These are phyloP conservation scores for Bathynomus jamesi DNA, from an alignment of 1,140 invertebrate genomes.

Conservation along the genomic window DNA sequence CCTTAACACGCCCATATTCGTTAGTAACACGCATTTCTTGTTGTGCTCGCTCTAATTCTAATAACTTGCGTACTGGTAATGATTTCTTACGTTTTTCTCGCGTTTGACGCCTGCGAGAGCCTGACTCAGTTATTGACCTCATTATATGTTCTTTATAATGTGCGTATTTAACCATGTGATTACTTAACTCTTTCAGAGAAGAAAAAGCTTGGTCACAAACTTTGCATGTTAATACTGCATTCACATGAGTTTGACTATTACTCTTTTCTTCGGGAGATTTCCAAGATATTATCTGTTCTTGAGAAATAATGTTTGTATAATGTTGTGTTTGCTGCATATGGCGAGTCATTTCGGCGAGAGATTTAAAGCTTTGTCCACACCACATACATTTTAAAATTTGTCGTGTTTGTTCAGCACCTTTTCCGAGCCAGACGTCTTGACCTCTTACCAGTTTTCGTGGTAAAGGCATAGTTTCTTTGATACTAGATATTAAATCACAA, in stretches of 20 bases:
- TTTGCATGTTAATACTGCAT: constrained; percentile 90
- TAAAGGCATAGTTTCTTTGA: constrained; percentile 87
- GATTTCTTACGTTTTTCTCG: constrained; percentile 88
- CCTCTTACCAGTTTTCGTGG: constrained; percentile 90
- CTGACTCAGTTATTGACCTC: constrained; percentile 77
- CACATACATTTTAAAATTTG: constrained; percentile 98
- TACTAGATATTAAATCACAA: constrained; percentile 42
- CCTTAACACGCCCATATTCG: constrained; percentile 44
- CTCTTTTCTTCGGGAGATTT: constrained; percentile 73
- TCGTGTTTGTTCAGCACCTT: constrained; percentile 91
- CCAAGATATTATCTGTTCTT: constrained; percentile 94
- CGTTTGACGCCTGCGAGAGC: constrained; percentile 69
- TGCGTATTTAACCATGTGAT: constrained; percentile 97
- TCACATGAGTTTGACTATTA: constrained; percentile 65
- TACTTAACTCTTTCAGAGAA: constrained; percentile 88
- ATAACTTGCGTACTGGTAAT: constrained; percentile 76
- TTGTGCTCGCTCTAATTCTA: constrained; percentile 80
- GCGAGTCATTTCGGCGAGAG: constrained; percentile 91
- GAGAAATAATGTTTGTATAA: constrained; percentile 94
- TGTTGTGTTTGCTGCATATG: constrained; percentile 99
- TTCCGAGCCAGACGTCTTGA: constrained; percentile 96
- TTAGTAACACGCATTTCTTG: constrained; percentile 61
- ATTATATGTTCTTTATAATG: constrained; percentile 96
- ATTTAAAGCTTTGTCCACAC: constrained; percentile 92
- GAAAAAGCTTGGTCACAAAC: constrained; percentile 94